Base-by-base conservation (phyloP, 2,888 invertebrate species). In the Taenaris catops region DNA sequence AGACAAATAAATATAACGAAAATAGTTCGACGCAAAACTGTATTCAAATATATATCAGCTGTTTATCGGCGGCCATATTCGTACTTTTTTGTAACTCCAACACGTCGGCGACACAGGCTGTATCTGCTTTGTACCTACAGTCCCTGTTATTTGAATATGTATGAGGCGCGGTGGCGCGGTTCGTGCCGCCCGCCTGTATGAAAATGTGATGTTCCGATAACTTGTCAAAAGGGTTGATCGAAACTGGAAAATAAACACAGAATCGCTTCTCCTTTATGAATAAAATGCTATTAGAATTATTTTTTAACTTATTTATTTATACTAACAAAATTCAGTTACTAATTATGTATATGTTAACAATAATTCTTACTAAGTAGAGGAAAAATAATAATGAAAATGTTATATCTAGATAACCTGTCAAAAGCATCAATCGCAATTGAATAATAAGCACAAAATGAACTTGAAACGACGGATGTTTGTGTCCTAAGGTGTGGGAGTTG, bases 141-240 rank as follows among this genome's bases (percentile, higher is more conserved):
- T 59, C 61, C 64, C 60, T 49, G 67, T 58, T 68, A 65, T 78
- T 76, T 83, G 83, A 83, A 83, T 83, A 83, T 83, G 81, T 74
- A 83, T 81, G 81, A 83, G 73, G 51, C 61, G 63, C 58, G 63
- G 55, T 51, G 63, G 55, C 63, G 56, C 57, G 50, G 67, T 66
- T 63, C 32, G 32, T 25, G 32, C 18, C 8, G 23, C 31, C 31
- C 23, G 72, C 69, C 58, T 73, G 63, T 78, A 80, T 79, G 79
- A 81, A 80, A 81, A 78, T 80, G 76, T 78, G 78, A 80, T 76
- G 79, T 69, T 61, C 78, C 79, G 80, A 83, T 81, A 83, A 83
- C 81, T 81, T 81, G 83, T 76, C 80, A 80, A 79, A 81, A 76
- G 78, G 79, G 71, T 76, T 76, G 75, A 79, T 78, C 72, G 71